Base-by-base conservation (phyloP, 2,113 vertebrate species). In the Cyanistes caeruleus region DNA sequence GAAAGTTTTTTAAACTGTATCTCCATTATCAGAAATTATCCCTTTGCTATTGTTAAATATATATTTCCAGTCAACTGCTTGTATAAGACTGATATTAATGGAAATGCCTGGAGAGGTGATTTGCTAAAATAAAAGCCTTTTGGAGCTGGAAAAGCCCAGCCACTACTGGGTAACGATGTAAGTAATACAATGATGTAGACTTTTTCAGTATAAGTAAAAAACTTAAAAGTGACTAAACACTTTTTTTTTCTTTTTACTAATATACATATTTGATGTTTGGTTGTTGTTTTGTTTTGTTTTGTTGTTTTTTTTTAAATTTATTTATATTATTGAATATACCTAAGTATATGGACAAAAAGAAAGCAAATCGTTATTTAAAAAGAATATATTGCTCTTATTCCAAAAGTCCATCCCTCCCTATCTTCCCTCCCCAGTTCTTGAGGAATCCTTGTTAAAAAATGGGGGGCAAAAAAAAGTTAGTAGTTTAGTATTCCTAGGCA, bases 181-280 rank as follows among this genome's bases (percentile, higher is more conserved):
- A 78, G 30, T 17, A 78, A 52, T 43, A 23, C 5, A 43, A n/a
- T 6, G 16, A 62, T 25, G 7, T 8, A 75, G 13, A 24, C 3
- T 14, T 83, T 86, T 78, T 62, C 30, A 39, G 17, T 65, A 52
- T 30, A 60, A 62, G 15, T 65, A 49, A 35, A 48, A 83, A 67
- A 37, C 6, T 31, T 11, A 3, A 18, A 62, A 76, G 12, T 21
- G 4, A 31, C 5, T 74, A 27, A 41, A 59, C 20, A 12, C 1
- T 5, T 8, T 22, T 7, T 35, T 68, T 63, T 17, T 65, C 21
- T 58, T 11, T 65, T 75, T 60, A 15, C 11, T 59, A 41, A n/a
- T 20, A 10, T 2, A 49, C 0, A 13, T 44, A 55, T n/a, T 53
- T 64, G 2, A 25, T 59, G 0, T 15, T 77, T 43, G 2, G 1